Evolutionary conservation across 2,888 invertebrate species (phyloP).

Genomic region (Hemistola chrysoprasaria): DNA sequence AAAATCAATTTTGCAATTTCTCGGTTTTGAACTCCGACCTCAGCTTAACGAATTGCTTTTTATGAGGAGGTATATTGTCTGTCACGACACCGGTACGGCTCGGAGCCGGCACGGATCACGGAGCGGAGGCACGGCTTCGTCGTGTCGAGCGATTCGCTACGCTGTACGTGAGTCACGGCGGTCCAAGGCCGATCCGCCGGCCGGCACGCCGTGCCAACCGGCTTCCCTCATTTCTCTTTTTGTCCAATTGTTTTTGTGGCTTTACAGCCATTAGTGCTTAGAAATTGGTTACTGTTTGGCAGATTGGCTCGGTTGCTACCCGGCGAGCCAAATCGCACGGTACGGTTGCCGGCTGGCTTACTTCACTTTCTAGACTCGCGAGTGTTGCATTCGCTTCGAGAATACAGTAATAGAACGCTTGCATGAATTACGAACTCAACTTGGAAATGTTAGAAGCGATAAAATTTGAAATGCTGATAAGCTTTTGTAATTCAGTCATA

Average conservation of each 20-base stretch:
- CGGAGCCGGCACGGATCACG: too few relatives aligned
- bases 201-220: constrained; percentile 67
- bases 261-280: constrained; percentile 42
- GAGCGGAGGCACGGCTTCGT: neutral
- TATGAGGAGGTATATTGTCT: constrained; percentile 28
- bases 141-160: constrained; percentile 45
- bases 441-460: constrained; percentile 10
- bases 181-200: constrained; percentile 70
- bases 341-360: constrained; percentile 22
- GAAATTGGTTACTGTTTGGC: constrained; percentile 43
- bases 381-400: constrained; percentile 19
- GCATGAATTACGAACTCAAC: constrained; percentile 8
- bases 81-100: constrained; percentile 39
- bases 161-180: constrained; percentile 52
- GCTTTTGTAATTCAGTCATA: constrained; percentile 13
- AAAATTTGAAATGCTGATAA: constrained; percentile 17
- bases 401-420: constrained; percentile 4
- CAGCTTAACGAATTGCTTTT: too few relatives aligned
- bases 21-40: too few relatives aligned
- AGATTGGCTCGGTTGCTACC: constrained; percentile 37
- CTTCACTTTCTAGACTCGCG: constrained; percentile 27
- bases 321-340: constrained; percentile 20
- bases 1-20: too few relatives aligned
- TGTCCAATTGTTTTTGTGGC: constrained; percentile 53
- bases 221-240: constrained; percentile 55